Percentiles rank a stretch among this genome's conserved stretches.
These are phyloP conservation scores for Meda fulgida DNA, from an alignment of 2,797 vertebrate genomes.

Conservation along the genomic window DNA sequence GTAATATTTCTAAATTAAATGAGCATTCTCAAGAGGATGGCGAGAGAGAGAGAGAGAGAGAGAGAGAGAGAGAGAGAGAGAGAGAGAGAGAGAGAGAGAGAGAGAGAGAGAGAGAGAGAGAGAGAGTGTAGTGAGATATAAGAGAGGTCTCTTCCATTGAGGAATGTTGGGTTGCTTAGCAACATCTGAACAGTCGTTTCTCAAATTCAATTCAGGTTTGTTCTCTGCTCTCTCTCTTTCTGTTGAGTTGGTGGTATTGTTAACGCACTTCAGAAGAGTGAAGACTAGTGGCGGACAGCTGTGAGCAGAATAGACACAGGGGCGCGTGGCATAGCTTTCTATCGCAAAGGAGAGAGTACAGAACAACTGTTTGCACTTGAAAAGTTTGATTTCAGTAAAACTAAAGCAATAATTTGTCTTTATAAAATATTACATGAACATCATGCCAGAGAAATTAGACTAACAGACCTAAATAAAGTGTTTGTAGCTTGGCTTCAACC, in stretches of 20 bases:
- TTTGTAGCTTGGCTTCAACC: neutral
- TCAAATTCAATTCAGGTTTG: conserved; percentile 62
- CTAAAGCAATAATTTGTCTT: neutral
- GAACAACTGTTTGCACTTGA: conserved; percentile 13
- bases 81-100: conserved; percentile 19
- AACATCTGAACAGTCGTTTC: conserved; percentile 60
- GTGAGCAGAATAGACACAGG: conserved; percentile 33
- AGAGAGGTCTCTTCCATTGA: conserved; percentile 50
- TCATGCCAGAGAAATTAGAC: neutral
- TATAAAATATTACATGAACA: neutral
- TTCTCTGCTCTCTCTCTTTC: conserved; percentile 25
- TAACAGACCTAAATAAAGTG: neutral
- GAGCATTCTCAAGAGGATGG: conserved; percentile 36
- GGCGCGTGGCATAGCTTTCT: conserved; percentile 38
- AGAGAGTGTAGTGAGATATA: neutral
- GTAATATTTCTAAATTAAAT: conserved; percentile 38
- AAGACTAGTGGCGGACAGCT: conserved; percentile 50
- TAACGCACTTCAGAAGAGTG: conserved; percentile 54
- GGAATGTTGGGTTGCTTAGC: conserved; percentile 64
- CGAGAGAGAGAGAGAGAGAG: conserved; percentile 23
- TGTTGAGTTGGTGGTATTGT: conserved; percentile 41
- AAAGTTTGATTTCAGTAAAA: conserved; percentile 6
- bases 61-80: conserved; percentile 8
- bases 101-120: conserved; percentile 3
- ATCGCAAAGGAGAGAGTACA: conserved; percentile 28